A percentile compares a stretch with the other conserved stretches of the same genome.
phyloP scores from a whole-genome alignment of 2,888 invertebrate species.

The Eupithecia dodoneata region DNA sequence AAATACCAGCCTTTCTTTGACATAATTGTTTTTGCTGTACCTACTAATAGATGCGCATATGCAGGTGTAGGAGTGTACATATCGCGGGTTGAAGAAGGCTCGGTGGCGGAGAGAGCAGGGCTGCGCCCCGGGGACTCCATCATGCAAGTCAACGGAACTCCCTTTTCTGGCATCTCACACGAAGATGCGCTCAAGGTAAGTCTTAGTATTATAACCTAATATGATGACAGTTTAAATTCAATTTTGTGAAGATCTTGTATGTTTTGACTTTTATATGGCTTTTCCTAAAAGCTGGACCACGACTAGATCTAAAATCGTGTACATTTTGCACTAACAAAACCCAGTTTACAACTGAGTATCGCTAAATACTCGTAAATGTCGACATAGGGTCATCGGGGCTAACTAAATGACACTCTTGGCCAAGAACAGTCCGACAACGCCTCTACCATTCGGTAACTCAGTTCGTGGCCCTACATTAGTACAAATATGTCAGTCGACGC shows the following conservation, averaged over 20 bases:
- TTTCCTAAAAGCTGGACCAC: not conserved
- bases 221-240: not conserved
- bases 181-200: slow-evolving; percentile 96
- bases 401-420: not conserved
- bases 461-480: slow-evolving; percentile 8
- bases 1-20: not conserved
- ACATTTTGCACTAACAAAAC: not conserved
- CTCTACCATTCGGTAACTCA: not conserved
- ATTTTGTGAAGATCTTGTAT: too few relatives aligned
- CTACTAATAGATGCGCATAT: slow-evolving; percentile 55
- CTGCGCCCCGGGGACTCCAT: slow-evolving; percentile 97
- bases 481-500: slow-evolving; percentile 13
- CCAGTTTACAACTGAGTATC: not conserved
- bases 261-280: not conserved
- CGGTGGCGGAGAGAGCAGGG: slow-evolving; percentile 94
- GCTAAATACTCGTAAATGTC: not conserved
- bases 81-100: slow-evolving; percentile 95
- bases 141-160: slow-evolving; percentile 96
- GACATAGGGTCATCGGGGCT: not conserved
- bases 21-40: not conserved
- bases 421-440: not conserved
- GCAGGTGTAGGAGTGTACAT: slow-evolving; percentile 95
- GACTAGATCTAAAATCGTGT: not conserved
- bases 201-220: not conserved
- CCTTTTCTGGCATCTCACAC: slow-evolving; percentile 96